These are phyloP conservation scores for Tipula confusa DNA, from an alignment of 2,888 invertebrate genomes.

Conservation along the genomic window DNA sequence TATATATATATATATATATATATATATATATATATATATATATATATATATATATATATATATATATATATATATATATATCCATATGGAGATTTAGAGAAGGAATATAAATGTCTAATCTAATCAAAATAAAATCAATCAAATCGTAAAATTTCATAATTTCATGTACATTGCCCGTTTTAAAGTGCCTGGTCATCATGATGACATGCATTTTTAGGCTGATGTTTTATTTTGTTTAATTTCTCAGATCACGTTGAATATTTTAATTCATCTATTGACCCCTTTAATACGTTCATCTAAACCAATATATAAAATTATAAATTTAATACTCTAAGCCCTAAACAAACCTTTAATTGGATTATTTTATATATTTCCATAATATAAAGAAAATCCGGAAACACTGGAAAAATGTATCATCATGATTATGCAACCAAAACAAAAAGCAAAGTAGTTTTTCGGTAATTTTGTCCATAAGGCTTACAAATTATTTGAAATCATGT, in stretches of 20 bases:
- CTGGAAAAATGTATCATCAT: background rate
- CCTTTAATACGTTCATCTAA: background rate
- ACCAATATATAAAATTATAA: background rate
- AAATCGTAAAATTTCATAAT: background rate
- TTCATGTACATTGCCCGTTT: background rate
- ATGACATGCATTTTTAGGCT: background rate
- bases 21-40: too few species aligned
- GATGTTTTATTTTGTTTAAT: background rate
- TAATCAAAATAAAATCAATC: slow-evolving; percentile 3
- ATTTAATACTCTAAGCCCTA: background rate
- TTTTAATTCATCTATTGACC: background rate
- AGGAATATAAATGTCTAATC: background rate
- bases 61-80: background rate
- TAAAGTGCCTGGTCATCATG: background rate
- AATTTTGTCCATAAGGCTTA: too few species aligned
- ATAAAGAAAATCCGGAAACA: background rate
- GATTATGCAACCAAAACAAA: background rate
- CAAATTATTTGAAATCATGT: too few species aligned
- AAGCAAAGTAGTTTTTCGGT: too few species aligned
- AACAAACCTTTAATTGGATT: background rate
- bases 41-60: too few species aligned
- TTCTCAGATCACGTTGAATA: background rate
- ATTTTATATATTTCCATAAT: too few species aligned
- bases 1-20: too few species aligned
- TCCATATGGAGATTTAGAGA: too few species aligned